Percentiles rank a stretch among this genome's conserved stretches.
phyloP scores from a whole-genome alignment of 2,113 vertebrate genomes.

The Lagopus muta region DNA sequence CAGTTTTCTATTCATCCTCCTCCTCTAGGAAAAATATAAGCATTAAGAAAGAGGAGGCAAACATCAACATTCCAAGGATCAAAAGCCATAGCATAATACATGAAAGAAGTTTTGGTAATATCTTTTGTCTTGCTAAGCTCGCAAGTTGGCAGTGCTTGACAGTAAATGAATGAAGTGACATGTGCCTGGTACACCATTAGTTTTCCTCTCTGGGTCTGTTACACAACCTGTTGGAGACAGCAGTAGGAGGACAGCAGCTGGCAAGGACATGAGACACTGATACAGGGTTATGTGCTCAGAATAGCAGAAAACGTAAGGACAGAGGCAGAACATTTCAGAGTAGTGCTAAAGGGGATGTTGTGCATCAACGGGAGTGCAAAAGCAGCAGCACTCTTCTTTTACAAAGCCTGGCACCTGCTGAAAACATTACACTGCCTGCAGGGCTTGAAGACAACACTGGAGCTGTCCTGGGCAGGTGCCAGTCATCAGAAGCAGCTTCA shows the following conservation, averaged over 20 bases:
- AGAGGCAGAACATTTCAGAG: background rate
- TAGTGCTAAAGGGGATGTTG: background rate
- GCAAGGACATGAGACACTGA: background rate
- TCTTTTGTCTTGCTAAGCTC: background rate
- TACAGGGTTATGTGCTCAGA: background rate
- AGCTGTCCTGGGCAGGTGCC: background rate
- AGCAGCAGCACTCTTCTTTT: background rate
- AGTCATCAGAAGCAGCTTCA: background rate
- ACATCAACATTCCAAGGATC: background rate
- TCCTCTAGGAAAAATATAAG: background rate
- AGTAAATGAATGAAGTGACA: background rate
- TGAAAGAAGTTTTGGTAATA: background rate
- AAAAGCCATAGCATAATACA: background rate
- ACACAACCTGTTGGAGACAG: background rate
- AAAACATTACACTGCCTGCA: background rate
- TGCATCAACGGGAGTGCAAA: background rate
- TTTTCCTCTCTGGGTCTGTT: slow-evolving; percentile 29
- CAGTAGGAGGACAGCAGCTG: slow-evolving; percentile 3
- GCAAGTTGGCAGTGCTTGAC: background rate
- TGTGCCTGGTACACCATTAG: background rate
- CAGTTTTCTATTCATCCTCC: background rate
- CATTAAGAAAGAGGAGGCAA: background rate
- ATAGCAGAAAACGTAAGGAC: background rate
- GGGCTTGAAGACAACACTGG: background rate
- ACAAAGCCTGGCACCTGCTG: background rate